A percentile compares a stretch with the other conserved stretches of the same genome.
Evolutionary conservation across 2,797 vertebrate genomes (phyloP).

Genomic region (Smutsia temminckii): DNA sequence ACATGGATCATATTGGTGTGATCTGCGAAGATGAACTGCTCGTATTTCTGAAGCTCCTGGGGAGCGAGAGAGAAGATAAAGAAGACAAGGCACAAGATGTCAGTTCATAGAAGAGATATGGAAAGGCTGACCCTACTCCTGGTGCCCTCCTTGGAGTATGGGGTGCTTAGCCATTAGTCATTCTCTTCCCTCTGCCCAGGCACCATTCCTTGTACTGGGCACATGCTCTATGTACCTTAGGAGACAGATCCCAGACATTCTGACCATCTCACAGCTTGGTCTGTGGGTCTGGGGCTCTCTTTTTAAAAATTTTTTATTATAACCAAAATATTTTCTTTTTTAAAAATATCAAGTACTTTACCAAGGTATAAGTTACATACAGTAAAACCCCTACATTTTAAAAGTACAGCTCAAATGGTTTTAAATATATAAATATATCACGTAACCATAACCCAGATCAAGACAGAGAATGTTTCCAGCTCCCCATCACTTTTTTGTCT

Average conservation of each 20-base stretch:
- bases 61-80: neutral
- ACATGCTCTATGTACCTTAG: fast-evolving
- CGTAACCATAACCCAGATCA: neutral
- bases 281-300: neutral
- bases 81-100: neutral
- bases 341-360: neutral
- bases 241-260: neutral
- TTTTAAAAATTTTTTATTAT: neutral
- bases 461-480: neutral
- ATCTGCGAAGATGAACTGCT: constrained; percentile 90
- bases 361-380: neutral
- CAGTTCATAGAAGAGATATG: neutral
- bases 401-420: neutral
- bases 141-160: neutral
- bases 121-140: fast-evolving
- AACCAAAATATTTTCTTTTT: neutral
- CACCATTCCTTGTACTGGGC: neutral
- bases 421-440: neutral
- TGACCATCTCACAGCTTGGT: neutral
- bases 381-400: neutral
- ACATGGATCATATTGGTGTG: constrained; percentile 91
- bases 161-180: neutral
- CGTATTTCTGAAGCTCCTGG: constrained; percentile 91
- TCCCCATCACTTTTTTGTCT: neutral
- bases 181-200: neutral